Evolutionary conservation across 2,797 vertebrate species (phyloP), one percentile per base, ranked within the genome.

Genomic region (Enteromius argenteus): DNA sequence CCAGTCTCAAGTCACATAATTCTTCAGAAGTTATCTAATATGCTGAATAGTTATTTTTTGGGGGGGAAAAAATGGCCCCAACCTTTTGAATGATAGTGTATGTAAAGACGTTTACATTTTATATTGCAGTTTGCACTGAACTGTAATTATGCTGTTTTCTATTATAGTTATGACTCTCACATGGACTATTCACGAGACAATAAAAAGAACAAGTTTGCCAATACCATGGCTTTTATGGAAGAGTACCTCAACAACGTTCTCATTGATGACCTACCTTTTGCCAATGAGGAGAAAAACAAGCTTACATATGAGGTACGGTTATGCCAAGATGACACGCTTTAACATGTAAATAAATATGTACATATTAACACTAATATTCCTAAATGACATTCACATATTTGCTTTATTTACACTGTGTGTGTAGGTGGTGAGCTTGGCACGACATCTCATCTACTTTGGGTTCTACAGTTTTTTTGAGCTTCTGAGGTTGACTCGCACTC

Each of bases 401-500:
- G 66, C 5, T 62, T 44, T 6, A 39, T 44, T 58, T 49, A 17
- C 3, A 35, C 15, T 84, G 32, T 78, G 79, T 78, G 79, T 84
- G 6, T 90, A 99, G 98, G 98, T 99, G 66, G 97, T 99, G 90
- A 99, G 97, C 89, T 93, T 99, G 88, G 98, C 98, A 39, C 94
- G 98, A 91, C 97, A 99, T 90, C 93, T 99, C 90, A 99, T 99
- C 94, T 99, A 99, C 93, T 99, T 99, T 87, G 98, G 98, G 69
- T 99, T 99, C 96, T 99, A 99, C 91, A 99, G 97, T 92, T 99
- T 99, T 93, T 97, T 97, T 14, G 98, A 99, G 93, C 94, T 99
- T 76, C 94, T 99, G 87, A 93, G 98, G 85, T 94, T 99, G 87
- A 99, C 98, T 0, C 95, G 97, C 83, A 99, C 98, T 0, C 94